A percentile compares a stretch with the other conserved stretches of the same genome.
These are phyloP conservation scores for Aythya baeri DNA, from an alignment of 2,113 vertebrate genomes.

Conservation along the genomic window DNA sequence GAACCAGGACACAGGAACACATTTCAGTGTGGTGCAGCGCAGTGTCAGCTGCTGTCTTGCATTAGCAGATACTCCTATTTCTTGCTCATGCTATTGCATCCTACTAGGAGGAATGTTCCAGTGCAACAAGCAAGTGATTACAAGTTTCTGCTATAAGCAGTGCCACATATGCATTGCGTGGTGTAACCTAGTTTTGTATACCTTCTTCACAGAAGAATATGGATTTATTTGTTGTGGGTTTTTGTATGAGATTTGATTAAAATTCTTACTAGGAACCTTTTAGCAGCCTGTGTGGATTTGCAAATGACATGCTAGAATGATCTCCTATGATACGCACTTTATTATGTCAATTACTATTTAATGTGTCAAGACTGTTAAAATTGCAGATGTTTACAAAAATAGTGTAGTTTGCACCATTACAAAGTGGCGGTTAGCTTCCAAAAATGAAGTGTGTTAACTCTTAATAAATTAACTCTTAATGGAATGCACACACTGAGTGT, in stretches of 20 bases:
- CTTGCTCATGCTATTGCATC: accelerated
- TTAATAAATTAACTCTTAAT: not conserved
- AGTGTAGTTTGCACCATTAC: not conserved
- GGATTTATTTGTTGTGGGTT: not conserved
- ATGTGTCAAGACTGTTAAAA: not conserved
- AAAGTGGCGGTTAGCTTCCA: not conserved
- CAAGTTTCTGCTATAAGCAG: not conserved
- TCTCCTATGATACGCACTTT: not conserved
- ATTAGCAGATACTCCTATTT: not conserved
- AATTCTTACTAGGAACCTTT: not conserved
- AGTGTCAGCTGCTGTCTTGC: not conserved
- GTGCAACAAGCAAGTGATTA: not conserved
- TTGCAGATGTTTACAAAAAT: not conserved
- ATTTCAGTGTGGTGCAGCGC: not conserved
- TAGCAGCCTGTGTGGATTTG: not conserved
- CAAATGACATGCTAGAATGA: not conserved
- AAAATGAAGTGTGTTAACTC: not conserved
- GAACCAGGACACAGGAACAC: not conserved
- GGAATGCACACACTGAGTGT: not conserved
- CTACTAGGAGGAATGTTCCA: not conserved
- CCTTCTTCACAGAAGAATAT: not conserved
- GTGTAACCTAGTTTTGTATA: not conserved
- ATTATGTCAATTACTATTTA: not conserved
- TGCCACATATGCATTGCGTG: not conserved
- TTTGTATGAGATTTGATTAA: not conserved